These are phyloP conservation scores for Ivindomyrus marchei DNA, from an alignment of 2,113 vertebrate species.

Conservation along the genomic window DNA sequence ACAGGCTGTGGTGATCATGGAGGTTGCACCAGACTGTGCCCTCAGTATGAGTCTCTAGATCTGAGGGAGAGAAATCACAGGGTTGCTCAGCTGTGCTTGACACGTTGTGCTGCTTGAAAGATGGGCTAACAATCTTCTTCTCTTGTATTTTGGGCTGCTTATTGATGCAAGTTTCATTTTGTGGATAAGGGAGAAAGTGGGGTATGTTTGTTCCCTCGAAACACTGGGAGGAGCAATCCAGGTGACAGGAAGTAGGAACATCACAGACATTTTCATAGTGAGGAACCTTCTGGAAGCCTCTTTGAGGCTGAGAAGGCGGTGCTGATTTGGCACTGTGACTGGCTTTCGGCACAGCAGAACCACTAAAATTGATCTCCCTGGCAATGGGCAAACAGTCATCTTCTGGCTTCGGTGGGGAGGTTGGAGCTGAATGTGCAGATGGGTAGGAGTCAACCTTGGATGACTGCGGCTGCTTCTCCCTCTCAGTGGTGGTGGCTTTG, in stretches of 20 bases:
- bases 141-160: constrained; percentile 47
- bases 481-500: constrained; percentile 62
- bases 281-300: constrained; percentile 48
- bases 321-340: constrained; percentile 27
- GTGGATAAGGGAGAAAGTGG: constrained; percentile 36
- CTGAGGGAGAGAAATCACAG: constrained; percentile 36
- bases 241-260: constrained; percentile 20
- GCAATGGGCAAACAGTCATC: constrained; percentile 43
- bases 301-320: constrained; percentile 39
- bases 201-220: constrained; percentile 51
- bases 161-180: constrained; percentile 34
- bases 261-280: constrained; percentile 63
- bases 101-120: constrained; percentile 24
- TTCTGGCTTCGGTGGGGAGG: constrained; percentile 59
- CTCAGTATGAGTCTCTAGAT: constrained; percentile 54
- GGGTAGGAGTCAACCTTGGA: constrained; percentile 61
- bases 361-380: constrained; percentile 54
- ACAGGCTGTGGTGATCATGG: constrained; percentile 53
- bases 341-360: constrained; percentile 45
- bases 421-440: constrained; percentile 60
- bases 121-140: constrained; percentile 8
- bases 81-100: constrained; percentile 24
- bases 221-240: constrained; percentile 36
- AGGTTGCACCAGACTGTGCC: constrained; percentile 54
- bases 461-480: constrained; percentile 53